phyloP scores from a whole-genome alignment of 1,140 invertebrate species.

The Drosophila parvula region DNA sequence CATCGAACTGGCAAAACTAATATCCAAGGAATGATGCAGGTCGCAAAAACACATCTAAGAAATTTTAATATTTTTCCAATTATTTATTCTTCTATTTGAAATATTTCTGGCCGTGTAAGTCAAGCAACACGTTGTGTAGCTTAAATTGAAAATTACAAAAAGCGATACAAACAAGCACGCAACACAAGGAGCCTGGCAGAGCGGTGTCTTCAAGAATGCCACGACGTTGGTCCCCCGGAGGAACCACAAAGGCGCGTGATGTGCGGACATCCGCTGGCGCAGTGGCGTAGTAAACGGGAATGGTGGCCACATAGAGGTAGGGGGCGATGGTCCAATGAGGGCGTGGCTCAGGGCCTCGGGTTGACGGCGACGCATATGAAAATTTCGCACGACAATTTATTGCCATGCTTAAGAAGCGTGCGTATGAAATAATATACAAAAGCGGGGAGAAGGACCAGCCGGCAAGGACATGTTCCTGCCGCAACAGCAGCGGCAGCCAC shows the following conservation, averaged over 20 bases:
- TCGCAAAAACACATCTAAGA: no score
- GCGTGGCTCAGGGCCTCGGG: slow-evolving; percentile 45
- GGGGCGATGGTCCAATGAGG: slow-evolving; percentile 21
- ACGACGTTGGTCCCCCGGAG: slow-evolving; percentile 52
- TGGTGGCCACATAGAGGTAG: background rate
- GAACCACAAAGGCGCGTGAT: slow-evolving; percentile 66
- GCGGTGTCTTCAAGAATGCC: slow-evolving; percentile 53
- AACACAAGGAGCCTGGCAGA: slow-evolving; percentile 15
- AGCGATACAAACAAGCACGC: slow-evolving; percentile 43
- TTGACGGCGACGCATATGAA: slow-evolving; percentile 70
- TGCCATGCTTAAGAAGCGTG: slow-evolving; percentile 78
- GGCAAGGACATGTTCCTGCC: slow-evolving; percentile 36
- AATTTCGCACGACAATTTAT: slow-evolving; percentile 75
- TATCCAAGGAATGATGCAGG: no score
- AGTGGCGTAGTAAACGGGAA: slow-evolving; percentile 2
- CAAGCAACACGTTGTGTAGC: slow-evolving; percentile 77
- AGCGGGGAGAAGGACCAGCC: slow-evolving; percentile 26
- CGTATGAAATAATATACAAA: slow-evolving; percentile 79
- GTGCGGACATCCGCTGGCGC: slow-evolving; percentile 34
- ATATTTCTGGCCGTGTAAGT: background rate
- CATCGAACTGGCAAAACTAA: no score
- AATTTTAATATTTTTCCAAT: no score
- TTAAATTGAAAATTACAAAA: slow-evolving; percentile 82
- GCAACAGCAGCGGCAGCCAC: slow-evolving; percentile 23
- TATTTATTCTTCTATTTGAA: background rate